Evolutionary conservation across 1,140 invertebrate species (phyloP), one percentile per base, ranked within the genome.

Genomic region (Brachionus koreanus): DNA sequence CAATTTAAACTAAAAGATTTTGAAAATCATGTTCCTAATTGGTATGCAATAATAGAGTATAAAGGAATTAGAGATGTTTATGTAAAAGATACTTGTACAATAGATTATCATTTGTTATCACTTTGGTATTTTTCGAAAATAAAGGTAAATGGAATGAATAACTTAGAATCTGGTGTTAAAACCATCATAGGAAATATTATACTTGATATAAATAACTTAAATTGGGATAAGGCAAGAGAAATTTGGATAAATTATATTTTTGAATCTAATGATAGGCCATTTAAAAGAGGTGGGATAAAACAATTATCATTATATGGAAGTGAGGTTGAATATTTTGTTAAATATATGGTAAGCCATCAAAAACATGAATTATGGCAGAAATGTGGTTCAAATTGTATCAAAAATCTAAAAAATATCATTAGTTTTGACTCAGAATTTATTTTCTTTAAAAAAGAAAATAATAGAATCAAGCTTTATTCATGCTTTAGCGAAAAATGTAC

Each of bases 381-480:
- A 37, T 69, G 35, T 7, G 16, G 16, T 39, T 39, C 65, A 19
- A 39, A 37, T 69, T 37, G 65, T 39, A 69, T 37, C 16, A 35
- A 69, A n/a, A 69, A 69, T 39, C 33, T 39, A 9, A 69, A 69
- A 10, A 33, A 35, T n/a, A 39, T 69, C n/a, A 69, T 69, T 2
- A 69, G 65, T 19, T n/a, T 19, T 2, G 65, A 69, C 39, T 35
- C 65, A 69, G 65, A 69, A 69, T n/a, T 37, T 16, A 69, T 69
- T 37, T 69, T 37, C 16, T 69, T 69, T 69, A 69, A 39, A 69
- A 69, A 69, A 69, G 37, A 39, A 37, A 39, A 69, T 69, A 16
- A 69, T 69, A 9, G 9, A 6, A 69, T 69, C 16, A 35, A 69
- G 37, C 35, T 69, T 6, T 69, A 37, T 69, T 69, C 65, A 16